Conservation (phyloP, 2,113 vertebrate genomes). For the Mastomys natalensis region DNA sequence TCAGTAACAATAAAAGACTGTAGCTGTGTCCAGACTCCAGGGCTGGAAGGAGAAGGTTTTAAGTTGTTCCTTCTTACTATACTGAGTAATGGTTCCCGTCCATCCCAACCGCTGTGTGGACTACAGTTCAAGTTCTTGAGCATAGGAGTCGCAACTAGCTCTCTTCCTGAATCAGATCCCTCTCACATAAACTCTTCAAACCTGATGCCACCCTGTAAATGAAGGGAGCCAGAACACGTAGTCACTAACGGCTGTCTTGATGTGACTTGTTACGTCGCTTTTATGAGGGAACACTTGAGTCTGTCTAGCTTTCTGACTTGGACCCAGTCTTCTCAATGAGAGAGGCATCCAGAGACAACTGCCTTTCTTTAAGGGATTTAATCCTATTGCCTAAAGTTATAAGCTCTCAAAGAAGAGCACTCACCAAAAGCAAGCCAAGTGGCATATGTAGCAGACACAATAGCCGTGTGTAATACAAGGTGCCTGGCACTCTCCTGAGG, state of each 20-base stretch:
- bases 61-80: background rate
- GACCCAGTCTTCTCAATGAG: background rate
- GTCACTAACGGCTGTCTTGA: background rate
- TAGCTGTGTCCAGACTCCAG: background rate
- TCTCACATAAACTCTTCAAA: background rate
- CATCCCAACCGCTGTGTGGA: background rate
- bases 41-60: background rate
- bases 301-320: constrained; percentile 18
- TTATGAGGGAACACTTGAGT: constrained; percentile 32
- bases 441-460: constrained; percentile 9
- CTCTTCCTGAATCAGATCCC: constrained; percentile 26
- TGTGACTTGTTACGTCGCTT: background rate
- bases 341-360: constrained; percentile 18
- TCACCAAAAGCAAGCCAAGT: background rate
- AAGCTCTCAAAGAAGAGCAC: constrained; percentile 29
- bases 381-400: constrained; percentile 12
- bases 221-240: background rate
- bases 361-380: constrained; percentile 21
- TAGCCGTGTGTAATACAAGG: background rate
- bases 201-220: background rate
- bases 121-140: background rate
- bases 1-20: constrained; percentile 31
- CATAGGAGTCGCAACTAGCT: background rate
- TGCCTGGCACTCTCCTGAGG: background rate
- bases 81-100: background rate